Base-by-base conservation (phyloP, 2,888 invertebrate genomes). In the Craniophora ligustri region DNA sequence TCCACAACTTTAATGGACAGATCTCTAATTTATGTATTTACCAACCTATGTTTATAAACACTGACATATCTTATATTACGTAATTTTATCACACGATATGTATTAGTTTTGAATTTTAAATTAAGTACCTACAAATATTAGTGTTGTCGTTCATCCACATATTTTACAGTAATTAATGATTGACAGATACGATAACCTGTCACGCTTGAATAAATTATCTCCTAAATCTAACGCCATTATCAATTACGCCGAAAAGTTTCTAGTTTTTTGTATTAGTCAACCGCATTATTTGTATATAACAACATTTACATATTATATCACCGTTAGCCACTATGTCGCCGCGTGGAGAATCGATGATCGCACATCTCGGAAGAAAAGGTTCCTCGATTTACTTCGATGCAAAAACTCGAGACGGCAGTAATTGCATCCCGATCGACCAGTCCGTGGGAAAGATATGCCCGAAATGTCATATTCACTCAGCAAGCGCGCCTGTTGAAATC, bases 401-500 rank as follows among this genome's bases (percentile, higher is more conserved):
- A 89, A 90, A 90, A 89, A 88, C 78, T 70, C 72, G 76, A 78
- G 79, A 79, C 77, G 78, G 67, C 73, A 72, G 83, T 88, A 88
- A 89, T 87, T 87, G 86, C 84, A 74, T 76, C 75, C 79, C 81
- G 79, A 81, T 79, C 76, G 66, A 67, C 74, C 72, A 75, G 72
- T 77, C 78, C 91, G 90, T 91, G 91, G 88, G 90, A 91, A 89
- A 89, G 87, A 84, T 85, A 88, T 88, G 88, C 79, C 84, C 88
- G 87, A 91, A 90, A 88, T 89, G 88, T 86, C 89, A 90, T 88
- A 88, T 87, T 86, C 85, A 85, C 83, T 84, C 79, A 80, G 54
- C 54, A 56, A 63, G 59, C 55, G 45, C 47, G 64, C 51, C 42
- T 44, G 40, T 53, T 49, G 47, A 61, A 70, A 70, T 70, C 51